phyloP scores from a whole-genome alignment of 2,113 vertebrate genomes.

The Tenebrosternarchus preto region DNA sequence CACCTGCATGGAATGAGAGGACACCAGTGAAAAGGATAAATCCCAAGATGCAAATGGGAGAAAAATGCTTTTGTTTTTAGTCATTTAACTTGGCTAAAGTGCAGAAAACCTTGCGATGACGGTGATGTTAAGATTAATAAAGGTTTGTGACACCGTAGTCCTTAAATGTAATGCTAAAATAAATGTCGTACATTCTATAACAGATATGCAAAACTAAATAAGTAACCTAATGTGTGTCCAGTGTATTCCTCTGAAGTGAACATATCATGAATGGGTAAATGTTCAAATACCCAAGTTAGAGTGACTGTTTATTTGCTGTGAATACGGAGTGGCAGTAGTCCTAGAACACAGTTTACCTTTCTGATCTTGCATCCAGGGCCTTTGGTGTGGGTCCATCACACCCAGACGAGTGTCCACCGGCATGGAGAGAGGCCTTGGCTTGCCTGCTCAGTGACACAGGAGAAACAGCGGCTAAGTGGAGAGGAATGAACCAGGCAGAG shows the following conservation, averaged over 20 bases:
- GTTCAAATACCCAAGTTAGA: neutral
- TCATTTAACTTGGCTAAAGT: neutral
- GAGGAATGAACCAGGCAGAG: too few relatives aligned
- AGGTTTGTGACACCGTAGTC: neutral
- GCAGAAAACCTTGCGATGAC: neutral
- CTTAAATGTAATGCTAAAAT: neutral
- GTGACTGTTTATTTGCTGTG: neutral
- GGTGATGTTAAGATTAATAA: neutral
- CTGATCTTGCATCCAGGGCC: slow-evolving; percentile 74
- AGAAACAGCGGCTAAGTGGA: neutral
- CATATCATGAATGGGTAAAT: neutral
- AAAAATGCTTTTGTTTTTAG: neutral
- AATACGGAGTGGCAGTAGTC: neutral
- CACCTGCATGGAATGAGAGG: slow-evolving; percentile 69
- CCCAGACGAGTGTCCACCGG: slow-evolving; percentile 84
- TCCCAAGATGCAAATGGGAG: neutral
- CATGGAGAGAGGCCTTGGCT: slow-evolving; percentile 93
- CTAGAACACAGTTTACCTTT: slow-evolving; percentile 76
- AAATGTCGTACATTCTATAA: neutral
- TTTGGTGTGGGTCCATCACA: slow-evolving; percentile 77
- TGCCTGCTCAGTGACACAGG: slow-evolving; percentile 71
- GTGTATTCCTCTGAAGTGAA: neutral
- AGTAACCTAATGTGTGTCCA: too few relatives aligned
- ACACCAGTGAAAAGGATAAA: neutral
- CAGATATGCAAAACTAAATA: neutral